Percentiles rank a stretch among this genome's conserved stretches.
These are phyloP conservation scores for Dipodomys stephensi DNA, from an alignment of 2,113 vertebrate species.

Conservation along the genomic window DNA sequence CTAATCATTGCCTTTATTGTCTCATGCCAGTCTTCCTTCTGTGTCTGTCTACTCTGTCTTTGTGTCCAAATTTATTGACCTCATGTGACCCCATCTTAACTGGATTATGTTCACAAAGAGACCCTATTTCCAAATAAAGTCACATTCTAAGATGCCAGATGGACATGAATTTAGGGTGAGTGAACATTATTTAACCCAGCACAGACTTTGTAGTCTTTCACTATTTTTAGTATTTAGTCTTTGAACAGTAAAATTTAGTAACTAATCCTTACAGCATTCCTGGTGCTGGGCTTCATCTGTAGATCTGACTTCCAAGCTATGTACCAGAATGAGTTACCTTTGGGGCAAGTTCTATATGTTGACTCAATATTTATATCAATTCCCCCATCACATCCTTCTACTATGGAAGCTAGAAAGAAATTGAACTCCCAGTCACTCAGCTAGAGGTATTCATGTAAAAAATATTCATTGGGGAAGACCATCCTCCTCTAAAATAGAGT, in stretches of 20 bases:
- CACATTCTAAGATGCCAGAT: neutral
- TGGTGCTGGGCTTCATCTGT: neutral
- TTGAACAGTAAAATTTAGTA: neutral
- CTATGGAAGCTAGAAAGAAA: constrained; percentile 18
- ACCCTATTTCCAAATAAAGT: neutral
- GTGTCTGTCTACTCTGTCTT: neutral
- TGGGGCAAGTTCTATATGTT: neutral
- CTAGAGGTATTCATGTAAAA: neutral
- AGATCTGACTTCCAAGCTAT: neutral
- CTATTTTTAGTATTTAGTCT: neutral
- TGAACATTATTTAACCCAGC: neutral
- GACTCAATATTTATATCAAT: neutral
- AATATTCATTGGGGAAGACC: neutral
- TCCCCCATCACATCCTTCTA: neutral
- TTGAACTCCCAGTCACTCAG: neutral
- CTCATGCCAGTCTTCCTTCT: neutral
- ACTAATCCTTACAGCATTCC: neutral
- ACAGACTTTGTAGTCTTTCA: neutral
- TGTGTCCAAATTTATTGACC: neutral
- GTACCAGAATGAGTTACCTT: neutral
- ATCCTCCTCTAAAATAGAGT: neutral
- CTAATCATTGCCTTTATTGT: neutral
- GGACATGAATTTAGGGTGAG: neutral
- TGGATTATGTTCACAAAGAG: neutral
- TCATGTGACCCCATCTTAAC: neutral